Percentiles rank a stretch among this genome's conserved stretches.
Evolutionary conservation across 2,888 invertebrate genomes (phyloP).

Genomic region (Brachypalpus laphriformis): DNA sequence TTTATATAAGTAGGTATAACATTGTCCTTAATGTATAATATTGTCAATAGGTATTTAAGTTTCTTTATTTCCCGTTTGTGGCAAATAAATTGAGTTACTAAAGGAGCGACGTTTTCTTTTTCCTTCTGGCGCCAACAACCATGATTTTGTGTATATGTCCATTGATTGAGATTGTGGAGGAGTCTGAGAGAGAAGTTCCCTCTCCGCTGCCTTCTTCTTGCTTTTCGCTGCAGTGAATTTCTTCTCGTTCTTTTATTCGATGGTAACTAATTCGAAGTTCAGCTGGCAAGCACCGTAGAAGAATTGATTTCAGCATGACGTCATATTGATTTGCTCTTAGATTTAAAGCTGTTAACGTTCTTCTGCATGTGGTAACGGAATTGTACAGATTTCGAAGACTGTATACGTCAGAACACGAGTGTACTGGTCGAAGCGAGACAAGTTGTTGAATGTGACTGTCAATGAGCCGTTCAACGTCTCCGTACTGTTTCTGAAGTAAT

Average conservation of each 20-base stretch:
- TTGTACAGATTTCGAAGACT: conserved; percentile 6
- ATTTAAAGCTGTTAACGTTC: conserved; percentile 30
- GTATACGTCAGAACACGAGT: neutral
- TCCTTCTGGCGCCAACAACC: no score
- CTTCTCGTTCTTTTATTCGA: conserved; percentile 10
- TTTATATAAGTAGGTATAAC: no score
- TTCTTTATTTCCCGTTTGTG: no score
- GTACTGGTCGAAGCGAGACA: conserved; percentile 19
- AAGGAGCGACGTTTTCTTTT: no score
- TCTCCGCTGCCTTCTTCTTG: neutral
- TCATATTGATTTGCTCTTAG: conserved; percentile 15
- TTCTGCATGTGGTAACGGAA: neutral
- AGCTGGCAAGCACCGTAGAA: conserved; percentile 11
- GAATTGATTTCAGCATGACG: conserved; percentile 4
- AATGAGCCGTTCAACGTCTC: conserved; percentile 8
- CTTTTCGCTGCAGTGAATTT: no score
- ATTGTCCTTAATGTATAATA: no score
- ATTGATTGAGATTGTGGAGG: neutral
- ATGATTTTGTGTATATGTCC: neutral
- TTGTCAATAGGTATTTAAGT: no score
- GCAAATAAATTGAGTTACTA: no score
- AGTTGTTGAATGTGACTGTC: conserved; percentile 21
- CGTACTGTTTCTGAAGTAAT: conserved; percentile 12
- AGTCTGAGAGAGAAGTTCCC: neutral
- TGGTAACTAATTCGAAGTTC: neutral